Percentiles rank a stretch among this genome's conserved stretches.
Conservation (phyloP, 2,888 invertebrate genomes). For the Ischnus inquisitorius region DNA sequence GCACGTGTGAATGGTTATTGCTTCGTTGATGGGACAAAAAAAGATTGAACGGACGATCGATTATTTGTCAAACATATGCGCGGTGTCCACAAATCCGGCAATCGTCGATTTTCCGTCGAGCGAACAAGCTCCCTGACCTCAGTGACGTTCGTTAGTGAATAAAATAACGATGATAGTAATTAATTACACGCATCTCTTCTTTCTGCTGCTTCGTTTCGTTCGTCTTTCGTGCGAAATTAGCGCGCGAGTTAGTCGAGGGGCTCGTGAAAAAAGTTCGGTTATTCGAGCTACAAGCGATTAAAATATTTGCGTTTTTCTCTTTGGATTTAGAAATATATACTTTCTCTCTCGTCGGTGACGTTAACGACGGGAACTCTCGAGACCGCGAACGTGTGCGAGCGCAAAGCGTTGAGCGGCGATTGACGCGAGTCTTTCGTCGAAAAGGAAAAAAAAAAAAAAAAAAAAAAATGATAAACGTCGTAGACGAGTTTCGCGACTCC, state of each 20-base stretch:
- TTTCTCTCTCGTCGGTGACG: constrained; percentile 60
- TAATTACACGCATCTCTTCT: constrained; percentile 42
- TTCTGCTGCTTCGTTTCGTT: constrained; percentile 14
- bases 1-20: constrained; percentile 14
- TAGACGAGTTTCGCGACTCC: background rate
- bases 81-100: background rate
- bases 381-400: constrained; percentile 20
- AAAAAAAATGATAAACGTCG: background rate
- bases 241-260: constrained; percentile 50
- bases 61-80: constrained; percentile 21
- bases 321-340: constrained; percentile 73
- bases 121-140: constrained; percentile 33
- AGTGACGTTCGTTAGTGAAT: constrained; percentile 44
- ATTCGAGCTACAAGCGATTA: constrained; percentile 67
- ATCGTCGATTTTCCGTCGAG: constrained; percentile 11
- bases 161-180: constrained; percentile 55
- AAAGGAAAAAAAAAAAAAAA: background rate
- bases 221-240: constrained; percentile 31
- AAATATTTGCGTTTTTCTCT: constrained; percentile 72
- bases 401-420: constrained; percentile 14
- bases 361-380: constrained; percentile 26
- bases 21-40: constrained; percentile 5
- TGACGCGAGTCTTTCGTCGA: background rate
- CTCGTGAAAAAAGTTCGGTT: constrained; percentile 56
- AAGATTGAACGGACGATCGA: background rate